phyloP scores from a whole-genome alignment of 2,888 invertebrate genomes.

The Lepidochrysops patricia region DNA sequence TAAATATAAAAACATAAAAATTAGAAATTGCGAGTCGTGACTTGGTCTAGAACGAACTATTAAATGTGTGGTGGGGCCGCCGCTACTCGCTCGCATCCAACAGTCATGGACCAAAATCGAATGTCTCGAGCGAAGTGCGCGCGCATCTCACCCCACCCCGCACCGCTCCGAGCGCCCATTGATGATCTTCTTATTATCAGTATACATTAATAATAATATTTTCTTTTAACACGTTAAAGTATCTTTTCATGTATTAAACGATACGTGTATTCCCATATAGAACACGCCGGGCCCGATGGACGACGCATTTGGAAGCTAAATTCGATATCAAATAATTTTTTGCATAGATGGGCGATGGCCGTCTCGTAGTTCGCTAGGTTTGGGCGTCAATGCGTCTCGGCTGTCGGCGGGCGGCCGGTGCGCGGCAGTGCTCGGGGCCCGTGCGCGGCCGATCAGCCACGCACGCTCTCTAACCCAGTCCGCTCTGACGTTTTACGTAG shows the following conservation, averaged over 20 bases:
- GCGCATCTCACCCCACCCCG: conserved; percentile 50
- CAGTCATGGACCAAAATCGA: conserved; percentile 76
- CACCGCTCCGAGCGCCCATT: conserved; percentile 65
- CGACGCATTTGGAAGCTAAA: not conserved
- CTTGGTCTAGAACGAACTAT: conserved; percentile 66
- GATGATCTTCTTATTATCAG: conserved; percentile 68
- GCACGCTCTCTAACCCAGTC: conserved; percentile 70
- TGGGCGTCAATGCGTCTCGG: conserved; percentile 73
- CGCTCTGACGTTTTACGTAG: conserved; percentile 65
- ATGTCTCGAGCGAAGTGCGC: conserved; percentile 67
- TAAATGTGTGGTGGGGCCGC: conserved; percentile 65
- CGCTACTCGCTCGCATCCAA: conserved; percentile 69
- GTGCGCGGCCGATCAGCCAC: conserved; percentile 64
- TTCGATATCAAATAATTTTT: conserved; percentile 11
- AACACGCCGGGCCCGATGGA: not conserved
- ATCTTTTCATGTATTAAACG: not conserved
- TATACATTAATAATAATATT: conserved; percentile 45
- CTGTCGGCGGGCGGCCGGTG: conserved; percentile 61
- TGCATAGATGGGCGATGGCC: conserved; percentile 46
- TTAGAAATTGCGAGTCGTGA: conserved; percentile 35
- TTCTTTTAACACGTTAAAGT: conserved; percentile 27
- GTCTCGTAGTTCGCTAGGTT: conserved; percentile 55
- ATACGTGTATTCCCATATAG: not conserved
- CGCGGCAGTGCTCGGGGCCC: conserved; percentile 56
- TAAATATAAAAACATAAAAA: not conserved